Evolutionary conservation across 2,113 vertebrate species (phyloP).

Genomic region (Turnix velox): DNA sequence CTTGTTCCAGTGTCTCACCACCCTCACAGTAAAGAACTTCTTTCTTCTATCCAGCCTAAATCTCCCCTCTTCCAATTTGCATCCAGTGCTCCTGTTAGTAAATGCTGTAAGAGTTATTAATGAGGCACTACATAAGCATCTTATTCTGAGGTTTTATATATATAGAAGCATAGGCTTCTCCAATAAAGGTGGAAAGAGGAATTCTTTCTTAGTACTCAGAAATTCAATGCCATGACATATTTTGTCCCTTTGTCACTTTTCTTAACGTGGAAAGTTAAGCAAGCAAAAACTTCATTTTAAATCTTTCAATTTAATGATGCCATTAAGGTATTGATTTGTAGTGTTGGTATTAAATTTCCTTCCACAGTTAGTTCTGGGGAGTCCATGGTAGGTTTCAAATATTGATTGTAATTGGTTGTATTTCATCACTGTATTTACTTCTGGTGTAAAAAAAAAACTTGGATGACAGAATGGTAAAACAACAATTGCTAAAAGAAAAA

Average conservation of each 20-base stretch:
- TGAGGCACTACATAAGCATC: not conserved
- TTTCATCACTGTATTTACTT: not conserved
- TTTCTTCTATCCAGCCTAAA: too few species aligned
- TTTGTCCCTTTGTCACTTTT: not conserved
- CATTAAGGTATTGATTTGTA: not conserved
- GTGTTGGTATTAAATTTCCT: not conserved
- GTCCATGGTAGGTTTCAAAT: not conserved
- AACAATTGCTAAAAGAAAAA: not conserved
- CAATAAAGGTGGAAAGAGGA: not conserved
- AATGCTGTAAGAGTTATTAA: not conserved
- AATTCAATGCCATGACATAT: not conserved
- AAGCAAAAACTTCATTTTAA: not conserved
- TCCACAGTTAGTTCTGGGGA: not conserved
- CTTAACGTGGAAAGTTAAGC: not conserved
- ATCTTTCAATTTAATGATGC: not conserved
- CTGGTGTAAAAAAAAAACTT: not conserved
- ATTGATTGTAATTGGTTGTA: not conserved
- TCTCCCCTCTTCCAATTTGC: too few species aligned
- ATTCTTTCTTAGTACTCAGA: not conserved
- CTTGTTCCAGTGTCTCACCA: too few species aligned
- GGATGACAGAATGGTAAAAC: not conserved
- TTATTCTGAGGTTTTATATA: not conserved
- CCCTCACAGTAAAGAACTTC: too few species aligned
- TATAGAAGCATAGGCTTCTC: not conserved
- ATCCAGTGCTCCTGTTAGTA: too few species aligned